Conservation (phyloP, 2,888 invertebrate species). For the Dryadula phaetusa region DNA sequence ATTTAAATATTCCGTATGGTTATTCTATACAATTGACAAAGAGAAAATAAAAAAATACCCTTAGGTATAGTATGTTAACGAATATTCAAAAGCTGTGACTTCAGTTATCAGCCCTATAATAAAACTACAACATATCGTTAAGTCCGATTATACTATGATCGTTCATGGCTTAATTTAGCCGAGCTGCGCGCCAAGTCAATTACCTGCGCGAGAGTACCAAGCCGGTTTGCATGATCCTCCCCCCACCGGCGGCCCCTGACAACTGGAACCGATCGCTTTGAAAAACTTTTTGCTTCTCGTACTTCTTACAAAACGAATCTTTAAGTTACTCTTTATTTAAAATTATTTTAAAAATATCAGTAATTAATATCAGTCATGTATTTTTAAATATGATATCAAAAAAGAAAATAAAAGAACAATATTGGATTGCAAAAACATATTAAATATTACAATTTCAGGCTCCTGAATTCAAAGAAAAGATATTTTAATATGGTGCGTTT, state of each 20-base stretch:
- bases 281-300: slow-evolving; percentile 70
- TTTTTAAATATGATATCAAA: not conserved
- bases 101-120: slow-evolving; percentile 49
- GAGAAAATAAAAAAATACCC: too few relatives aligned
- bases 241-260: slow-evolving; percentile 52
- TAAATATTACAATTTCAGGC: not conserved
- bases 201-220: slow-evolving; percentile 78
- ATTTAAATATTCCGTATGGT: too few relatives aligned
- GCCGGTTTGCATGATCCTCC: slow-evolving; percentile 70
- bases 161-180: slow-evolving; percentile 80
- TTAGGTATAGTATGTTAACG: not conserved
- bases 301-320: slow-evolving; percentile 51
- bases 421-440: not conserved
- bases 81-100: not conserved
- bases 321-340: slow-evolving; percentile 54
- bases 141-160: slow-evolving; percentile 65
- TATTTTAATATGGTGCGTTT: slow-evolving; percentile 60
- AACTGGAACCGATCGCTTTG: slow-evolving; percentile 66
- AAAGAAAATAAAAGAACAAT: too few relatives aligned
- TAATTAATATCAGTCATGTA: too few relatives aligned
- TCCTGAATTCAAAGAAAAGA: slow-evolving; percentile 38
- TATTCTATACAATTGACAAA: too few relatives aligned
- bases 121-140: slow-evolving; percentile 60
- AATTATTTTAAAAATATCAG: too few relatives aligned
- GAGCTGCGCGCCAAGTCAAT: slow-evolving; percentile 64